Percentiles rank a stretch among this genome's conserved stretches.
phyloP scores from a whole-genome alignment of 2,797 vertebrate species.

The Pteropus rufus region DNA sequence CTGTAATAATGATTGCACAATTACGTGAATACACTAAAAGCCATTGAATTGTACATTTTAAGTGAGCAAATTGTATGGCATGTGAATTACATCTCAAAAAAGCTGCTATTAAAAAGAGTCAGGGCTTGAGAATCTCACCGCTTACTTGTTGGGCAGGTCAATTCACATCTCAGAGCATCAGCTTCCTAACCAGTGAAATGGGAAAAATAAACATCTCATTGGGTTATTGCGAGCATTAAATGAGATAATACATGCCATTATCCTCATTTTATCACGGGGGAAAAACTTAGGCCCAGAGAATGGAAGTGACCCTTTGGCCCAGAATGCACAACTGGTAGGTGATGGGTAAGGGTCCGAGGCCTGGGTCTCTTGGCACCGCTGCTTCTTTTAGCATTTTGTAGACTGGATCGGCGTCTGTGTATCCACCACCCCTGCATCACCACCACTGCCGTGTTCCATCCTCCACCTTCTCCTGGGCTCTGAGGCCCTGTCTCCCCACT shows the following conservation, averaged over 20 bases:
- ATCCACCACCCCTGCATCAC: background rate
- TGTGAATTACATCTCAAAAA: background rate
- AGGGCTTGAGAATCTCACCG: background rate
- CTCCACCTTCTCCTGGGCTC: background rate
- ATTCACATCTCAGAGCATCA: background rate
- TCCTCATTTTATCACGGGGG: background rate
- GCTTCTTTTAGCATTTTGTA: background rate
- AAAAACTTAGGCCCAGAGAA: background rate
- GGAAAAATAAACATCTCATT: background rate
- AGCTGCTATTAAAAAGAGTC: background rate
- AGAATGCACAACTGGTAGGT: background rate
- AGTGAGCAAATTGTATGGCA: background rate
- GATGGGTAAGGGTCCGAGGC: background rate
- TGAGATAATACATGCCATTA: background rate
- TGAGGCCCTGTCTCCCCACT: background rate
- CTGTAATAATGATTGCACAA: background rate
- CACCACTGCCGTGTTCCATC: background rate
- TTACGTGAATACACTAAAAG: background rate
- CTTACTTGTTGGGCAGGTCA: background rate
- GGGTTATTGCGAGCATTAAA: background rate
- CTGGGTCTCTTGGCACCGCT: background rate
- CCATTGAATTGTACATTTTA: background rate
- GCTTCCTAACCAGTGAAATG: background rate
- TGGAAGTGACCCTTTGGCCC: background rate
- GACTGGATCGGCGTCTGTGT: background rate